These are phyloP conservation scores for Eristalis pertinax DNA, from an alignment of 2,888 invertebrate species.

Conservation along the genomic window DNA sequence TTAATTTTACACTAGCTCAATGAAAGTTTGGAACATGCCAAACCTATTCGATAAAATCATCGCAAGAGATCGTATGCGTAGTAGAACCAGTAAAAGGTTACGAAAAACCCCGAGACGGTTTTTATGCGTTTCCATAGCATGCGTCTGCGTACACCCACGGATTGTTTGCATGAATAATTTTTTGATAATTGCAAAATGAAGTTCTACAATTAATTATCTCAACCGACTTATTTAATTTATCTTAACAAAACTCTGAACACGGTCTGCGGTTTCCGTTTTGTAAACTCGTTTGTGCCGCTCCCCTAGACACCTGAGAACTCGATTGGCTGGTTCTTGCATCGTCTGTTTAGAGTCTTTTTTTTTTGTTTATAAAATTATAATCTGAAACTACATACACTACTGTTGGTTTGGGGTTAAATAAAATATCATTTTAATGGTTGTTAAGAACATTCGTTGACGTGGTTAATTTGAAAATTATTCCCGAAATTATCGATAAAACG, in stretches of 20 bases:
- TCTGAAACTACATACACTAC: neutral
- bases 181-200: neutral
- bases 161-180: neutral
- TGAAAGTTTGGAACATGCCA: neutral
- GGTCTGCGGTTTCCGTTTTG: neutral
- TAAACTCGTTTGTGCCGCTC: neutral
- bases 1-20: neutral
- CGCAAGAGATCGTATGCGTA: neutral
- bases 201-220: neutral
- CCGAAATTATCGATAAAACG: slow-evolving; percentile 23
- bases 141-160: neutral
- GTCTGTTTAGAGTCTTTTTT: neutral
- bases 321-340: neutral
- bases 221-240: neutral
- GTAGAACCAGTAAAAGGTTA: neutral
- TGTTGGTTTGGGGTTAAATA: slow-evolving; percentile 14
- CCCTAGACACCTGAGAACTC: neutral
- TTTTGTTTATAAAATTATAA: too few relatives aligned
- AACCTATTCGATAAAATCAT: neutral
- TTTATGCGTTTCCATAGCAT: neutral
- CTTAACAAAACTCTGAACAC: neutral
- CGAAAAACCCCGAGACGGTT: neutral
- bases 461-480: slow-evolving; percentile 29
- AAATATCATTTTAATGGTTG: slow-evolving; percentile 12
- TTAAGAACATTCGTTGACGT: slow-evolving; percentile 1